Base-by-base conservation (phyloP, 2,113 vertebrate genomes). In the Hippocampus comes region DNA sequence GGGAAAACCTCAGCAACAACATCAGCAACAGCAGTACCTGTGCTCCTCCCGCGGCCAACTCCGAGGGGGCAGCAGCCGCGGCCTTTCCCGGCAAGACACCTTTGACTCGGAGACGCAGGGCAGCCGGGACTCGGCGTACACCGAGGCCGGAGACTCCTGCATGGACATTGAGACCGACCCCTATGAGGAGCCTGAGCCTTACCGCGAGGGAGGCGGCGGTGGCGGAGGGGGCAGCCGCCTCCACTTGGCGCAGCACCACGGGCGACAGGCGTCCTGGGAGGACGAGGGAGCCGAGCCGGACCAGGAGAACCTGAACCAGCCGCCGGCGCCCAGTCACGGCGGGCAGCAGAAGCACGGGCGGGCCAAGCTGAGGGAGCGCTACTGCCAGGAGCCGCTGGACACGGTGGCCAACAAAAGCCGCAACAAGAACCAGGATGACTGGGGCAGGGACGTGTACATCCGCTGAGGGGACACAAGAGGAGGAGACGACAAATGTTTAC, bases 101-200 rank as follows among this genome's bases (percentile, higher is more conserved):
- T 95, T 97, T 69, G 96, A 98, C 87, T 94, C 93, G 0, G 96
- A 97, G 91, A 94, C 94, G 60, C 94, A 94, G 74, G 96, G 95
- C 86, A 95, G 96, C 91, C 92, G 94, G 63, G 95, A 97, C 86
- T 97, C 96, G 0, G 94, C 95, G 83, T 97, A 96, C 92, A 96
- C 94, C 3, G 96, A 98, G 85, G 94, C 91, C 0, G 94, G 92
- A 1, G 95, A 97, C 87, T 96, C 94, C 77, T 95, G 94, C 89
- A 94, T 95, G 92, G 96, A 97, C 93, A 94, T 97, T 79, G 96
- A 98, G 88, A 96, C 93, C 0, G 96, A 98, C 70, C 95, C 95
- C 42, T 97, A 95, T 0, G 95, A 98, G 83, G 96, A 96, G 71
- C 93, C 93, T 0, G 94, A 95, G 82, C 93, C 92, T 9, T 93